Evolutionary conservation across 2,113 vertebrate genomes (phyloP), one percentile per base, ranked within the genome.

Genomic region (Alaudala cheleensis): DNA sequence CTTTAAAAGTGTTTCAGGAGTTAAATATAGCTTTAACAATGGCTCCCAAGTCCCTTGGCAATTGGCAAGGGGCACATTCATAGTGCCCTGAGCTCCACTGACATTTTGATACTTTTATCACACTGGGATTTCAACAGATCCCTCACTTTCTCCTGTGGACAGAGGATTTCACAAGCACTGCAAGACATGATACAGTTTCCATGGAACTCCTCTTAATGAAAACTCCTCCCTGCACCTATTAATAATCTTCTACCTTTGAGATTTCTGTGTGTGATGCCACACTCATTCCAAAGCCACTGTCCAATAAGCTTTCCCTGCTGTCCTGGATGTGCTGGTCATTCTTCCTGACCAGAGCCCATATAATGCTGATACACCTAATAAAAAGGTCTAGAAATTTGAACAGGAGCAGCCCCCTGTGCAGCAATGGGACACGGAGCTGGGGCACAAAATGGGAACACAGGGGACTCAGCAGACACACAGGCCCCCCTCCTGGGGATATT

Each of bases 71-170:
- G 84, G 42, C 73, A 90, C 50, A 51, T 84, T 81, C 53, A 18
- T 25, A 33, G 71, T 93, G 79, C 69, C 72, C 94, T 71, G 54
- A 90, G 80, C 80, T 93, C 67, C 82, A 67, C 39, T 79, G 76
- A 67, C 93, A 86, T 93, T 87, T 58, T 88, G 84, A 20, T 88
- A 80, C 88, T 95, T 97, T 93, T 88, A 92, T 95, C 92, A 86
- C 74, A 23, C 29, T 62, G 66, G 1, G 8, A 34, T 94, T 95
- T 95, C 85, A 92, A 83, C 88, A 94, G 86, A 92, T 88, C 86
- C 28, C 15, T 8, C 60, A n/a, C 76, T 88, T 93, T 86, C 82
- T 86, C 44, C 3, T 66, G 74, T 81, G 73, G 76, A 73, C 79
- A 69, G 50, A 60, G 42, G 24, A 57, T 94, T 94, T 87, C 84